These are phyloP conservation scores for Neolamprologus sp. DNA, from an alignment of 2,113 vertebrate genomes.

Conservation along the genomic window DNA sequence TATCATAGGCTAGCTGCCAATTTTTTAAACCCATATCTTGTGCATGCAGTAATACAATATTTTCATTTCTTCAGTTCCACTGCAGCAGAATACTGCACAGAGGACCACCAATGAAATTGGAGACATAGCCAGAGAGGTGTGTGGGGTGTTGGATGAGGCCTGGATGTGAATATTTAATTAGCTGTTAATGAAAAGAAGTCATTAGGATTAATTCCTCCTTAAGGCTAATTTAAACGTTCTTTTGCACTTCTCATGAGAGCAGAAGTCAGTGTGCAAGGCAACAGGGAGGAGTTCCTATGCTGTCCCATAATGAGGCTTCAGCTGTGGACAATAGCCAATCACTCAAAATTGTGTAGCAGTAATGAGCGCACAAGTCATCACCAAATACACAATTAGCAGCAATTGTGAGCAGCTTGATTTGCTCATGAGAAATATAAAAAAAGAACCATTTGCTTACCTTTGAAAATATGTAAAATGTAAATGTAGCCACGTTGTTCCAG, in stretches of 20 bases:
- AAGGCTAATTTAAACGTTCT: conserved; percentile 33
- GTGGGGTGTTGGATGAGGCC: background rate
- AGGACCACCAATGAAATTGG: conserved; percentile 1
- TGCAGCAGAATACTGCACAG: background rate
- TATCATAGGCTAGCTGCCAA: background rate
- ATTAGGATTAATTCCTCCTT: conserved; percentile 42
- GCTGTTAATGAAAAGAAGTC: conserved; percentile 48
- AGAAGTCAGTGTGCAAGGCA: background rate
- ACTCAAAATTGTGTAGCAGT: background rate
- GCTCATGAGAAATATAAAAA: background rate
- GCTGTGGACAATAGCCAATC: conserved; percentile 24
- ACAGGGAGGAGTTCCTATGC: background rate
- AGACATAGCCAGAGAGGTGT: background rate
- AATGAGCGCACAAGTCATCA: background rate
- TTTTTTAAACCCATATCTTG: conserved; percentile 36
- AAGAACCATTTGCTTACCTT: background rate
- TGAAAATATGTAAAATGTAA: background rate
- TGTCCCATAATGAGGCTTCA: conserved; percentile 4
- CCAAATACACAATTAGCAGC: conserved; percentile 1
- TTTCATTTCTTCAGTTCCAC: background rate
- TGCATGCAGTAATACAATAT: conserved; percentile 12
- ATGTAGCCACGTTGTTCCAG: background rate
- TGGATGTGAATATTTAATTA: conserved; percentile 53
- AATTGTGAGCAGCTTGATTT: background rate
- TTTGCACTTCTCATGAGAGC: background rate